Percentiles rank a stretch among this genome's conserved stretches.
These are phyloP conservation scores for Acanthurus leucopareius DNA, from an alignment of 2,797 vertebrate genomes.

Conservation along the genomic window DNA sequence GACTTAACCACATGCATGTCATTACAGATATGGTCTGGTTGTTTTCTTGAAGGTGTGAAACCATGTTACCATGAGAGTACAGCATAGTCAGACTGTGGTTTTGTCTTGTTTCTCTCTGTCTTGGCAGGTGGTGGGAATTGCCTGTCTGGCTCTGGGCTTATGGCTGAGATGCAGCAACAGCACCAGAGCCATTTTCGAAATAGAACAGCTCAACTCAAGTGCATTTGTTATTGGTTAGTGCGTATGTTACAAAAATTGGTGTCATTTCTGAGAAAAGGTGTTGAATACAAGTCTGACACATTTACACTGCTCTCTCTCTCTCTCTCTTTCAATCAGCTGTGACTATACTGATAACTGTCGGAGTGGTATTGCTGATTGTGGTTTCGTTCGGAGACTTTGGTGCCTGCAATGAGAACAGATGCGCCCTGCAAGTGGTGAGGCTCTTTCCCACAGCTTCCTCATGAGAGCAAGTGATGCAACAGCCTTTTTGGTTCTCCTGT, in stretches of 20 bases:
- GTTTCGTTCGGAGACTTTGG: conserved; percentile 75
- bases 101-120: not conserved
- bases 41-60: not conserved
- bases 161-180: conserved; percentile 75
- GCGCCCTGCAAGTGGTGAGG: conserved; percentile 75
- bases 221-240: conserved; percentile 74
- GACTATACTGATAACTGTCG: conserved; percentile 69
- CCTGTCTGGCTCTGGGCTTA: conserved; percentile 70
- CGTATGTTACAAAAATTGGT: accelerated
- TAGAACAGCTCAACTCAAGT: conserved; percentile 50
- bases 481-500: not conserved
- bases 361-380: conserved; percentile 71
- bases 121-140: conserved; percentile 73
- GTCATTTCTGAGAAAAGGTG: too few relatives aligned
- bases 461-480: too few relatives aligned
- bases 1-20: not conserved
- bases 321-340: conserved; percentile 59
- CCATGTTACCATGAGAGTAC: not conserved
- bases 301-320: not conserved
- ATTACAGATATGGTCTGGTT: not conserved
- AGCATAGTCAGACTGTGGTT: not conserved
- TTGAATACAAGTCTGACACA: not conserved
- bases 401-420: conserved; percentile 70
- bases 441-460: not conserved
- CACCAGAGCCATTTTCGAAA: conserved; percentile 68